Percentiles rank a stretch among this genome's conserved stretches.
Evolutionary conservation across 1,140 invertebrate species (phyloP).

Genomic region (Sycophila sp.): DNA sequence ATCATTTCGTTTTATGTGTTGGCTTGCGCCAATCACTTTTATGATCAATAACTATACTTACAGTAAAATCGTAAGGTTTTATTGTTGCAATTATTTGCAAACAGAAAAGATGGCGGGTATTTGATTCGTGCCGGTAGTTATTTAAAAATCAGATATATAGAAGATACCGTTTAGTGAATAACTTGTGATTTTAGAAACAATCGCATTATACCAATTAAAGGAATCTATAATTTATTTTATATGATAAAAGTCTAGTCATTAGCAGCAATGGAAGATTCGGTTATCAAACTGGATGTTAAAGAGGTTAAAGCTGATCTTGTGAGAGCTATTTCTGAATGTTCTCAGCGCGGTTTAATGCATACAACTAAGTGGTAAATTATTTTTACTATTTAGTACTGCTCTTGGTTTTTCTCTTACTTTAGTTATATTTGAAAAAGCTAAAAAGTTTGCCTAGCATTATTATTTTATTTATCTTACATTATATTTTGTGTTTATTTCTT

Average conservation of each 20-base stretch:
- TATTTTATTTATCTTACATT: background rate
- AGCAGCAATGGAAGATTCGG: constrained; percentile 15
- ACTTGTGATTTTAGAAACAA: background rate
- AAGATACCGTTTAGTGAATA: too few species aligned
- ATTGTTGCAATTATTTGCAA: too few species aligned
- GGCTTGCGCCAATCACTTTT: too few species aligned
- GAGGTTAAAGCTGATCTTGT: constrained; percentile 75
- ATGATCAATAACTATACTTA: too few species aligned
- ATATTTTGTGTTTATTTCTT: background rate
- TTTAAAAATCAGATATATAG: too few species aligned
- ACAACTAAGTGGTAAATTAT: constrained; percentile 77
- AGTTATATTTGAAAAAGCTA: constrained; percentile 5
- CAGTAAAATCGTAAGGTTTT: too few species aligned
- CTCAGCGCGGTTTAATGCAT: constrained; percentile 75
- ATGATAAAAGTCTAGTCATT: too few species aligned
- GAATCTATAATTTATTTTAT: too few species aligned
- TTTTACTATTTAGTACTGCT: constrained; percentile 2
- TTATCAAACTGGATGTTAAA: constrained; percentile 69
- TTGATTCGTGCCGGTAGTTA: background rate
- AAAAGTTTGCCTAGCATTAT: background rate
- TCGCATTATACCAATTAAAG: background rate
- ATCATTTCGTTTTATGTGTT: too few species aligned
- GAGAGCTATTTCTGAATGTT: constrained; percentile 75
- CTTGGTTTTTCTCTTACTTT: too few species aligned
- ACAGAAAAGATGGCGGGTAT: too few species aligned